phyloP scores from a whole-genome alignment of 92 coral and sea anemone genomes.

The Anthopleura xanthogrammica region DNA sequence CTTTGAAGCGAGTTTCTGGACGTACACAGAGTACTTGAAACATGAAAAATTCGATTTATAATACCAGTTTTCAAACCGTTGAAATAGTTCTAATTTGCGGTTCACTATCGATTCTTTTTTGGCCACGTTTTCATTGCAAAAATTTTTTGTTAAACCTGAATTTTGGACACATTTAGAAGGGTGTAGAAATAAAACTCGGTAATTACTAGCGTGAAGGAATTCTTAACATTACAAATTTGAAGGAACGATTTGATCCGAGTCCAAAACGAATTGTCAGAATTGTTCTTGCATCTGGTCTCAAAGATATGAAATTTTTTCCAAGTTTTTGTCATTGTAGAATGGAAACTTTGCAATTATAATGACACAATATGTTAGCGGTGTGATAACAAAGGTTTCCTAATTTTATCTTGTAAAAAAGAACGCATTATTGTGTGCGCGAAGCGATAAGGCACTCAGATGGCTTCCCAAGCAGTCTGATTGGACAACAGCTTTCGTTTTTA shows the following conservation, averaged over 20 bases:
- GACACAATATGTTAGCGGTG: background rate
- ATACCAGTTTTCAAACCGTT: too few species aligned
- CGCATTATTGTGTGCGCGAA: too few species aligned
- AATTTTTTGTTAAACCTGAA: background rate
- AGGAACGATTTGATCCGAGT: background rate
- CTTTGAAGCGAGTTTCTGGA: too few species aligned
- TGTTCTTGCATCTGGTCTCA: background rate
- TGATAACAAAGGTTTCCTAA: background rate
- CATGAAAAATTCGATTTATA: too few species aligned
- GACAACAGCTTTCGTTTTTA: background rate
- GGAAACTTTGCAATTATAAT: background rate
- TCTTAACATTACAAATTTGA: background rate
- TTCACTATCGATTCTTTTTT: too few species aligned
- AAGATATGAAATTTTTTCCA: background rate
- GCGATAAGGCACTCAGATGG: too few species aligned
- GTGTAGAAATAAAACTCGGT: background rate
- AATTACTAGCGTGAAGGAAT: background rate
- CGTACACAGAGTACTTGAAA: too few species aligned
- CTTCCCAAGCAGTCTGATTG: background rate
- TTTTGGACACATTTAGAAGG: background rate
- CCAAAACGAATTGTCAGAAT: background rate
- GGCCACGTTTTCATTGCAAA: too few species aligned
- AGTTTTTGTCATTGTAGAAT: background rate
- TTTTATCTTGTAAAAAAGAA: background rate
- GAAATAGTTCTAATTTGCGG: too few species aligned